Base-by-base conservation (phyloP, 2,888 invertebrate genomes). In the Catocala fraxini region DNA sequence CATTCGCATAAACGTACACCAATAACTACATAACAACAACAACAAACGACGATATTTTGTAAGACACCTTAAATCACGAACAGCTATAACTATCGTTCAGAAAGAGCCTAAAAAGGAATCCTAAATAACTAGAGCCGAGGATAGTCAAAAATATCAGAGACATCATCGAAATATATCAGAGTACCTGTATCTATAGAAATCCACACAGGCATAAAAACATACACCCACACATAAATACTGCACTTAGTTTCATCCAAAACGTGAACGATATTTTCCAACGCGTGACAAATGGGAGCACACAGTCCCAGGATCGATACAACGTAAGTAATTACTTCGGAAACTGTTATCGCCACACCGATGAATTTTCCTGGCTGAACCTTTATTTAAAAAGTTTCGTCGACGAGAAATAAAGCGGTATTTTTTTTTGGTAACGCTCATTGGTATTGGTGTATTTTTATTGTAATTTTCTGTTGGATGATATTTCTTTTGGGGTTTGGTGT, bases 291-390 rank as follows among this genome's bases (percentile, higher is more conserved):
- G 15, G 15, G 7, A 52, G 12, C 25, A 9, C 42, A 33, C 48
- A 13, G 41, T 48, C 42, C 6, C 5, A 0, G 15, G 35, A 59
- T 51, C 54, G 41, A 55, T 60, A 46, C 33, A 15, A 46, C 41
- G 25, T 9, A 51, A 60, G 55, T 51, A 51, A 59, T 59, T 59
- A 43, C 49, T 54, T 41, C 53, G 45, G 58, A 33, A 56, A 49
- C 47, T 48, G 53, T 48, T 59, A 59, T 35, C 49, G 39, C 49
- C 51, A 9, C 46, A 15, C 34, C 46, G 52, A 49, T 35, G 49
- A 48, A 49, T 54, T 34, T 25, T 54, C 7, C 45, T 51, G 48
- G 25, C 45, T 41, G n/a, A 39, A 6, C 46, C 33, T 48, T 59
- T 54, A 60, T 60, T 51, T 55, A 49, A 51, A 56, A 55, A 55